Percentiles rank a stretch among this genome's conserved stretches.
Evolutionary conservation across 1,140 invertebrate genomes (phyloP).

Genomic region (Littorina saxatilis): DNA sequence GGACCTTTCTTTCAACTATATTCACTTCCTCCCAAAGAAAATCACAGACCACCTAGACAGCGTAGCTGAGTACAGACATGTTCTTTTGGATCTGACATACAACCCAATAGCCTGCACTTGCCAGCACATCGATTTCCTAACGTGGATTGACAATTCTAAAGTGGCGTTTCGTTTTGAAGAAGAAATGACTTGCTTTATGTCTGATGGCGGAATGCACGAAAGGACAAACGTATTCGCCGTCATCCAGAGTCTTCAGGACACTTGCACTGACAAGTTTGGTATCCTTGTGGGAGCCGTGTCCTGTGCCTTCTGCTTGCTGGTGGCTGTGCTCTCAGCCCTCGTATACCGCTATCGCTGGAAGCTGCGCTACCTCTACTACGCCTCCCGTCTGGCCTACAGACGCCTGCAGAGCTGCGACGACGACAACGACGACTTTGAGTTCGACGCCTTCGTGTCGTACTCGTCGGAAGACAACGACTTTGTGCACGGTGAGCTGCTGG

Average conservation of each 20-base stretch:
- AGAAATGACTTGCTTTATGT: slow-evolving; percentile 35
- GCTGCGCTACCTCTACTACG: too few species aligned
- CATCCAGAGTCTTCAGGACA: slow-evolving; percentile 31
- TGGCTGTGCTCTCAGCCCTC: too few species aligned
- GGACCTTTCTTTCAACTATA: slow-evolving; percentile 38
- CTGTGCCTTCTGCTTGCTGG: slow-evolving; percentile 28
- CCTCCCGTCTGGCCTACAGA: too few species aligned
- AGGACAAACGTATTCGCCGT: slow-evolving; percentile 23
- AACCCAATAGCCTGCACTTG: slow-evolving; percentile 49
- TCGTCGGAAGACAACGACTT: too few species aligned
- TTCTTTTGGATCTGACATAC: slow-evolving; percentile 37
- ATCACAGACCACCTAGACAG: slow-evolving; percentile 22
- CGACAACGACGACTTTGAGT: too few species aligned
- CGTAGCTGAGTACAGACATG: too few species aligned
- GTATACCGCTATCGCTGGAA: too few species aligned
- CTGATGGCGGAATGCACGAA: slow-evolving; percentile 16
- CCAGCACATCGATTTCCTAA: slow-evolving; percentile 44
- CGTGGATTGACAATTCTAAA: slow-evolving; percentile 44
- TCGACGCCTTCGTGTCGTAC: too few species aligned
- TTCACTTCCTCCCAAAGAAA: slow-evolving; percentile 9
- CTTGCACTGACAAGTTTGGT: slow-evolving; percentile 31
- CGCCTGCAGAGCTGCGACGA: too few species aligned
- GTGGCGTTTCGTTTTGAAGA: slow-evolving; percentile 1
- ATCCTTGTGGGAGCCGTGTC: slow-evolving; percentile 37
- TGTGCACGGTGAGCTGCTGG: too few species aligned